Evolutionary conservation across 2,888 invertebrate species (phyloP), one percentile per base, ranked within the genome.

Genomic region (Neoitamus cyanurus): DNA sequence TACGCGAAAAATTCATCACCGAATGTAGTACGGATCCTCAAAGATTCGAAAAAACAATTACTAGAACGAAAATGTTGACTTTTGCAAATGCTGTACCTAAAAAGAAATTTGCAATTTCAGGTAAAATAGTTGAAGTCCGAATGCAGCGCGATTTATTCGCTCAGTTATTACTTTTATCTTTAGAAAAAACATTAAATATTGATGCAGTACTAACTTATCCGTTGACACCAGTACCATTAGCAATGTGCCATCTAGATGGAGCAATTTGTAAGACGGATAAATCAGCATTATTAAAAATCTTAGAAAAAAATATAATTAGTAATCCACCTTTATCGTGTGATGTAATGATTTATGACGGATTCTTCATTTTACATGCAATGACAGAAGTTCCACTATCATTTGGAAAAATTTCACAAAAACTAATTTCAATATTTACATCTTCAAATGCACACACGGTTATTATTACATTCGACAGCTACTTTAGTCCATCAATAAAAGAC

Each of bases 291-390:
- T 82, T 88, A 69, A 88, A 88, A 86, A 85, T 48, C 68, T 85
- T 88, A n/a, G 88, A 88, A 77, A 86, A 87, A 84, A 83, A 78
- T 13, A 25, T 28, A 70, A 82, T 9, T 42, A 86, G 28, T 85
- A 84, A 42, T 28, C 20, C 86, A 58, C 87, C 88, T 48, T 5
- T n/a, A 73, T 77, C 78, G 5, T 85, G 85, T 11, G 88, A 89
- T 86, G 80, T 88, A 69, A 42, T 87, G 20, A 84, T 90, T 68
- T 86, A 89, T 85, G 89, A 90, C 87, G 89, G 88, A 7, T 90
- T 90, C 82, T 89, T 87, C 75, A 83, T 88, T 25, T 68, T 88
- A 15, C 88, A 89, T 86, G 85, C 87, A 4, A 87, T 88, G 83
- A 89, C 87, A 87, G 87, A 89, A 84, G 84, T 89, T 9, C 88